Evolutionary conservation across 92 coral and sea anemone genomes (phyloP).

Genomic region (Zoanthus sansibaricus): DNA sequence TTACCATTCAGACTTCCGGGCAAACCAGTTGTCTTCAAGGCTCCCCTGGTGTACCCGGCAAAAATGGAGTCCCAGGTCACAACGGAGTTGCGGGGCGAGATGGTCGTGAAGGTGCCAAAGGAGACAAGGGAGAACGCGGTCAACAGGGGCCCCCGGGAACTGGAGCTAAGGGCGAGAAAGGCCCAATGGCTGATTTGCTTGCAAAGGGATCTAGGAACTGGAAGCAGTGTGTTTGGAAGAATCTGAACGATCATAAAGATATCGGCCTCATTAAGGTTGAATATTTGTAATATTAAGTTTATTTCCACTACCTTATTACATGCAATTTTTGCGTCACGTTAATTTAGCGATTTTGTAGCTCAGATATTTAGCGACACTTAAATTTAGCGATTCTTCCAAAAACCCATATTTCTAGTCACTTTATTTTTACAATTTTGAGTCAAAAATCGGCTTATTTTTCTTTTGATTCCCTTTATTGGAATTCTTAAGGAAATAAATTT

Average conservation of each 20-base stretch:
- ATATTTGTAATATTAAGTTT: too few species aligned
- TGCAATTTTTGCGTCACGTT: too few species aligned
- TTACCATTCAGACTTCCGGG: too few species aligned
- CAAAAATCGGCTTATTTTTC: too few species aligned
- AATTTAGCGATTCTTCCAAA: too few species aligned
- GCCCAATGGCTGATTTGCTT: background rate
- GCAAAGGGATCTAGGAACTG: background rate
- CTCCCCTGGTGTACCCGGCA: background rate
- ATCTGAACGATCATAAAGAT: background rate
- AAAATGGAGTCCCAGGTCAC: constrained; percentile 21
- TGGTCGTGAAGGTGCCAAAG: constrained; percentile 16
- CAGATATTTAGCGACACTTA: too few species aligned
- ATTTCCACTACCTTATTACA: too few species aligned
- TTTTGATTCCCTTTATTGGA: too few species aligned
- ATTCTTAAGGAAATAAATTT: too few species aligned
- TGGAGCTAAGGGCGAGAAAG: background rate
- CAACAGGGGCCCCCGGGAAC: background rate
- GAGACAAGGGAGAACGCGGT: background rate
- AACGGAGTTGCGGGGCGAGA: constrained; percentile 7
- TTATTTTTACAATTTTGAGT: too few species aligned
- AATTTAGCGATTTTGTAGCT: too few species aligned
- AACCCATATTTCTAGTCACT: too few species aligned
- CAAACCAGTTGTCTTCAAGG: background rate
- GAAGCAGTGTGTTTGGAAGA: constrained; percentile 44
- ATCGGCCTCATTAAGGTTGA: background rate